Evolutionary conservation across 2,113 vertebrate genomes (phyloP).

Genomic region (Vulpes vulpes): DNA sequence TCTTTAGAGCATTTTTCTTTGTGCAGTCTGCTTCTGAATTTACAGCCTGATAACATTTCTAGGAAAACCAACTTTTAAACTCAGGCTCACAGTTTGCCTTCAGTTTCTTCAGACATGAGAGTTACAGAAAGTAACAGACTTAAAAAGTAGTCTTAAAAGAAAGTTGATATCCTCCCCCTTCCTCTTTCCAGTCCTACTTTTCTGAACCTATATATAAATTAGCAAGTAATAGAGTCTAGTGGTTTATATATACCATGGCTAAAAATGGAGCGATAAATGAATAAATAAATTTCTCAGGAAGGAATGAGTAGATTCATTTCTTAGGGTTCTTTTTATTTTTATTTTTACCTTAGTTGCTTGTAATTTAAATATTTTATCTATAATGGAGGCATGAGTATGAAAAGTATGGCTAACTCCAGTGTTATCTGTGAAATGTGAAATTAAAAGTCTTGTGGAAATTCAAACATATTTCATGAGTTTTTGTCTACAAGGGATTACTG

Average conservation of each 20-base stretch:
- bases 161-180: too few relatives aligned
- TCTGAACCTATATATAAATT: background rate
- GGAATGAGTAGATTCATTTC: background rate
- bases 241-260: background rate
- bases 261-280: background rate
- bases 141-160: background rate
- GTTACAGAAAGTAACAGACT: background rate
- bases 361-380: background rate
- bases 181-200: background rate
- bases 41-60: constrained; percentile 54
- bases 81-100: constrained; percentile 20
- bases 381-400: background rate
- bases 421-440: background rate
- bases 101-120: background rate
- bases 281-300: background rate
- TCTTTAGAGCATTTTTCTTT: constrained; percentile 1
- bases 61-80: constrained; percentile 63
- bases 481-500: background rate
- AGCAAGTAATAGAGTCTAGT: background rate
- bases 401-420: background rate
- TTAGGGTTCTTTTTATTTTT: background rate
- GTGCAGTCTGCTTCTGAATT: constrained; percentile 27
- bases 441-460: background rate
- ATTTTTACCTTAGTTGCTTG: background rate
- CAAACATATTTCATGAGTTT: background rate